phyloP scores from a whole-genome alignment of 2,888 invertebrate genomes.

The Zeuzera pyrina region DNA sequence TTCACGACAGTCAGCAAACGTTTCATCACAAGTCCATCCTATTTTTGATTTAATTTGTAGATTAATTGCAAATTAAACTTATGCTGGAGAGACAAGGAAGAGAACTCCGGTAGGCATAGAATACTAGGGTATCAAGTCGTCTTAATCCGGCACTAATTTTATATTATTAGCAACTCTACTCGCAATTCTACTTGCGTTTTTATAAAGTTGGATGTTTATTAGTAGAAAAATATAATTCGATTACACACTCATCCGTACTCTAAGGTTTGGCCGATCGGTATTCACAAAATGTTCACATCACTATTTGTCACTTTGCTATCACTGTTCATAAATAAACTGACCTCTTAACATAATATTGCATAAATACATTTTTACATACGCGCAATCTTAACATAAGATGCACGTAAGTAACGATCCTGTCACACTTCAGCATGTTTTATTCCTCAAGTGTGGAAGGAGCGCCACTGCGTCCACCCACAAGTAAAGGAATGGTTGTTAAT shows the following conservation, averaged over 20 bases:
- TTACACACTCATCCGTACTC: slow-evolving; percentile 19
- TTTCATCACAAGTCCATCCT: no score
- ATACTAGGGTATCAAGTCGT: no score
- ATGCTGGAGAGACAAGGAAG: no score
- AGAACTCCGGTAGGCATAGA: no score
- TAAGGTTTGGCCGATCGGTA: slow-evolving; percentile 24
- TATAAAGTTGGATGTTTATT: no score
- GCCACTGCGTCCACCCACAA: slow-evolving; percentile 6
- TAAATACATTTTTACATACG: slow-evolving; percentile 32
- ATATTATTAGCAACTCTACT: no score
- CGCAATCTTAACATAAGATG: slow-evolving; percentile 47
- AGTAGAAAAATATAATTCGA: slow-evolving; percentile 53
- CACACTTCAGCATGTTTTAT: slow-evolving; percentile 2
- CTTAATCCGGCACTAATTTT: no score
- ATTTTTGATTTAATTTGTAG: no score
- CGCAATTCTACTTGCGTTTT: no score
- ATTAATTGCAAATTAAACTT: no score
- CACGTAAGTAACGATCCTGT: slow-evolving; percentile 10
- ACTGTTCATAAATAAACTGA: slow-evolving; percentile 27
- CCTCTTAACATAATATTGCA: slow-evolving; percentile 32
- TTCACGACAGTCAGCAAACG: no score
- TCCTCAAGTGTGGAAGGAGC: slow-evolving; percentile 12
- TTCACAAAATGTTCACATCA: slow-evolving; percentile 18
- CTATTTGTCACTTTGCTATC: slow-evolving; percentile 52
- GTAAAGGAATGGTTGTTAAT: slow-evolving; percentile 11